Evolutionary conservation across 1,140 invertebrate species (phyloP).

Genomic region (Ceratina calcarata): DNA sequence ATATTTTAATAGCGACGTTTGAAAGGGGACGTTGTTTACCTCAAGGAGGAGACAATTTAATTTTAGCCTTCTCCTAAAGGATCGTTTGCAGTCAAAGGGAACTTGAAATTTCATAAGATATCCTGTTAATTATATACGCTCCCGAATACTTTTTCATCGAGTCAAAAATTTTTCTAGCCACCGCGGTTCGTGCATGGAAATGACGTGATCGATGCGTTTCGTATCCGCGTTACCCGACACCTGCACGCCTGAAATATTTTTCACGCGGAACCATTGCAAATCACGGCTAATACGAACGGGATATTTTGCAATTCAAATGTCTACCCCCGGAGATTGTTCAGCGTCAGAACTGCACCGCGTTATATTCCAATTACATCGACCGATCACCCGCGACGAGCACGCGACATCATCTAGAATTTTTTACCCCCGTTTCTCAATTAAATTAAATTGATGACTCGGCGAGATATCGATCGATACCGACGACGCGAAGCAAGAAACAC

Average conservation of each 20-base stretch:
- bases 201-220: slow-evolving; percentile 47
- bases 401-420: neutral
- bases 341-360: neutral
- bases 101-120: no score
- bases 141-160: neutral
- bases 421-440: neutral
- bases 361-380: neutral
- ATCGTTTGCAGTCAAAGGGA: no score
- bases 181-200: neutral
- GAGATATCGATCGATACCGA: neutral
- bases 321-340: neutral
- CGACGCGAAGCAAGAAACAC: neutral
- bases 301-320: slow-evolving; percentile 46
- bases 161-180: neutral
- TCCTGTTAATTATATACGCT: no score
- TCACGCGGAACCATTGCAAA: slow-evolving; percentile 4
- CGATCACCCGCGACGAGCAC: neutral
- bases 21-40: no score
- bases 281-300: slow-evolving; percentile 9
- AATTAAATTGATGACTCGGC: neutral
- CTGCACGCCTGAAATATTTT: slow-evolving; percentile 50
- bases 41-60: no score
- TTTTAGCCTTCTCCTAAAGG: no score
- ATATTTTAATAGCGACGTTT: no score
- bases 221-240: slow-evolving; percentile 43